phyloP scores from a whole-genome alignment of 2,113 vertebrate genomes.

The Eidolon helvum region DNA sequence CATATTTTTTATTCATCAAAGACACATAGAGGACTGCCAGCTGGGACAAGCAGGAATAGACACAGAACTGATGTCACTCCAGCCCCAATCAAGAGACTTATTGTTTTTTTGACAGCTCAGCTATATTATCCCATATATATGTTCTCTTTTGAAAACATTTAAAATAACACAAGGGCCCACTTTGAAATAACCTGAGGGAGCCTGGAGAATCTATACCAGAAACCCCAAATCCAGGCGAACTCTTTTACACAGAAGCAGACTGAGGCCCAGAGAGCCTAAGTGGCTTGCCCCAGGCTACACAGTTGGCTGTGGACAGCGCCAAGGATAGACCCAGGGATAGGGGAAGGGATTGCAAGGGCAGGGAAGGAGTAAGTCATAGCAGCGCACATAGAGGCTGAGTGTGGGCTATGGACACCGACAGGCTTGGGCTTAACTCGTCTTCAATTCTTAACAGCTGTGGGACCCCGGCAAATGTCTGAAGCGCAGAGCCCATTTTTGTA shows the following conservation, averaged over 20 bases:
- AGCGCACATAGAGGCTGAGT: too few species aligned
- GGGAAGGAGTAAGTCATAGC: not conserved
- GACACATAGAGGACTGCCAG: not conserved
- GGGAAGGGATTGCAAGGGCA: not conserved
- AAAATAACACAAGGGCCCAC: not conserved
- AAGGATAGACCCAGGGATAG: not conserved
- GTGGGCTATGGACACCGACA: not conserved
- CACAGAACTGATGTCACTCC: not conserved
- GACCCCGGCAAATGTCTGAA: not conserved
- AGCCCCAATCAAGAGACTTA: not conserved
- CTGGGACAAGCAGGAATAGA: not conserved
- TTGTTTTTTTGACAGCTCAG: not conserved
- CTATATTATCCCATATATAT: not conserved
- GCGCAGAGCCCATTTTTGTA: not conserved
- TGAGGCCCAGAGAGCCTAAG: not conserved
- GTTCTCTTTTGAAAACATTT: slow-evolving; percentile 17
- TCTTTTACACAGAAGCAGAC: not conserved
- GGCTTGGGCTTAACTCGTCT: not conserved
- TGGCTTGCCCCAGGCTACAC: not conserved
- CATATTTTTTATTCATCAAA: slow-evolving; percentile 68
- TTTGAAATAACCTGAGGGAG: slow-evolving; percentile 21
- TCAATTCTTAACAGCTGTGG: not conserved
- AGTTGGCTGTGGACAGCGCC: not conserved
- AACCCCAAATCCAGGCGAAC: not conserved
- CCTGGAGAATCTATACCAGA: slow-evolving; percentile 1